Conservation (phyloP, 2,797 vertebrate species). For the Lacerta viridis region DNA sequence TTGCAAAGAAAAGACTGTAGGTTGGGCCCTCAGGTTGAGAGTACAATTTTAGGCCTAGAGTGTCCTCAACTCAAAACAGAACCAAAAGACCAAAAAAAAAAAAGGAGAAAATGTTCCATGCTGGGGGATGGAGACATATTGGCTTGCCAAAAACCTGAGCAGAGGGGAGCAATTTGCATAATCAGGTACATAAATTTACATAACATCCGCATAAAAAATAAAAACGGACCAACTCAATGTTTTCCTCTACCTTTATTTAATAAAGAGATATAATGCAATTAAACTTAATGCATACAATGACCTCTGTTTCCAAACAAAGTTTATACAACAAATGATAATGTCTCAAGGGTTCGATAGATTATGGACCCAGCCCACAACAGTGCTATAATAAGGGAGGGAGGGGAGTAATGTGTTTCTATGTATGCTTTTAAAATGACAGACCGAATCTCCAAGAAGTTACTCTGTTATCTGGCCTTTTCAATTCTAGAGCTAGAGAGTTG, state of each 20-base stretch:
- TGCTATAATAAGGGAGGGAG: background rate
- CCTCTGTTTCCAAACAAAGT: slow-evolving; percentile 61
- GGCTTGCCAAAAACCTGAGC: slow-evolving; percentile 72
- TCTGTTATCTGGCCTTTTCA: background rate
- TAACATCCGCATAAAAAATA: slow-evolving; percentile 73
- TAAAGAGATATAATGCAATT: slow-evolving; percentile 76
- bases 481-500: background rate
- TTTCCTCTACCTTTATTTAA: slow-evolving; percentile 72
- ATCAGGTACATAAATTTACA: slow-evolving; percentile 79
- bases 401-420: background rate
- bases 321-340: slow-evolving; percentile 31
- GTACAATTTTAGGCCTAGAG: background rate
- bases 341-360: slow-evolving; percentile 14
- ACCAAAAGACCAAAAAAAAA: slow-evolving; percentile 36
- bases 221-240: slow-evolving; percentile 54
- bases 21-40: slow-evolving; percentile 46
- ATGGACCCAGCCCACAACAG: background rate
- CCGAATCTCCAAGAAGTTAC: slow-evolving; percentile 8
- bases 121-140: slow-evolving; percentile 52
- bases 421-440: background rate
- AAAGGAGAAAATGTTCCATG: slow-evolving; percentile 42
- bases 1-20: slow-evolving; percentile 39
- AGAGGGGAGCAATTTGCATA: slow-evolving; percentile 69
- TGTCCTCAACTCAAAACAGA: slow-evolving; percentile 54
- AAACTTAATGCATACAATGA: slow-evolving; percentile 39